Percentiles rank a stretch among this genome's conserved stretches.
Evolutionary conservation across 2,113 vertebrate species (phyloP).

Genomic region (Hippocampus mohnikei): DNA sequence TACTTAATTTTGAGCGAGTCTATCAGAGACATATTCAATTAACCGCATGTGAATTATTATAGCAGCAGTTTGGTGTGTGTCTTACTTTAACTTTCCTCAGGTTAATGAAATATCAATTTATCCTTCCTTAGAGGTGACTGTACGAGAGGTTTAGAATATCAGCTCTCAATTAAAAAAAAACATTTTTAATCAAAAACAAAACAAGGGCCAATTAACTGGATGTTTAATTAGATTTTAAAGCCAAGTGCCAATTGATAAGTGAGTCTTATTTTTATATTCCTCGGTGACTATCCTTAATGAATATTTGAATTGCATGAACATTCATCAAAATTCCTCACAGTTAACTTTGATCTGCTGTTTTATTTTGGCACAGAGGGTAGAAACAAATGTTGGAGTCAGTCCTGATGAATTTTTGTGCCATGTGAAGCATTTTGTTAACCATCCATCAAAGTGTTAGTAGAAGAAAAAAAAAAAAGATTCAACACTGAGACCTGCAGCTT

Average conservation of each 20-base stretch:
- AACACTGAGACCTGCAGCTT: slow-evolving; percentile 32
- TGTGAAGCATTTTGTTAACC: background rate
- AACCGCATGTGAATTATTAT: too few species aligned
- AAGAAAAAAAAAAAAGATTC: slow-evolving; percentile 1
- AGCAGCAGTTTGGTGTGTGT: too few species aligned
- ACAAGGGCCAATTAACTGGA: background rate
- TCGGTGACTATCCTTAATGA: background rate
- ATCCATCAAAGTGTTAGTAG: background rate
- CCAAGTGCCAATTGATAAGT: too few species aligned
- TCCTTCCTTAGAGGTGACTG: too few species aligned
- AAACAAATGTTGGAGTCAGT: background rate
- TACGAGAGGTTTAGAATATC: too few species aligned
- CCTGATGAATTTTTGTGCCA: background rate
- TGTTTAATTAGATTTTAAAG: too few species aligned
- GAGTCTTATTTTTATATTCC: background rate
- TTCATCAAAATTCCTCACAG: background rate
- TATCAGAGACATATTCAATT: too few species aligned
- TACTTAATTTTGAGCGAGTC: too few species aligned
- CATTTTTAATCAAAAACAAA: background rate
- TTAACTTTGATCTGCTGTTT: background rate
- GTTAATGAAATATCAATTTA: too few species aligned
- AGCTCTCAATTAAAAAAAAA: background rate
- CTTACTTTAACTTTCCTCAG: too few species aligned
- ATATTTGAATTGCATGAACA: background rate
- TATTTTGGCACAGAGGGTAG: background rate